Conservation (phyloP, 2,888 invertebrate species). For the Trypoxylon attenuatum region DNA sequence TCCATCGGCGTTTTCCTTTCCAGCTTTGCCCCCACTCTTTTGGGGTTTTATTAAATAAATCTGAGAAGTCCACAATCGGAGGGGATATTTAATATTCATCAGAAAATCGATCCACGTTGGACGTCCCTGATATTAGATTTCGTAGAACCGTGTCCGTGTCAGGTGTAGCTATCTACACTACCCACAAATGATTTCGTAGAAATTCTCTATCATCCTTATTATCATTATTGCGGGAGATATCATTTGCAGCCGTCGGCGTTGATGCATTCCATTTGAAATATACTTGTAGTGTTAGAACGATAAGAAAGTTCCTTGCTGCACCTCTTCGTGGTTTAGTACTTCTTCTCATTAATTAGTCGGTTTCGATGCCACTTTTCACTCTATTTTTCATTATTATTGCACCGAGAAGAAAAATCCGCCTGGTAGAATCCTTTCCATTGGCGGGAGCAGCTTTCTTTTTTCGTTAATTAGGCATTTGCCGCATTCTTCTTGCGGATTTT, state of each 20-base stretch:
- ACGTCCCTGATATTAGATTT: too few relatives aligned
- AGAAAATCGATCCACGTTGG: too few relatives aligned
- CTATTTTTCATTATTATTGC: not conserved
- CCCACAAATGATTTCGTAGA: too few relatives aligned
- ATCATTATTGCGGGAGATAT: too few relatives aligned
- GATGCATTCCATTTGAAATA: not conserved
- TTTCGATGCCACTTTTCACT: not conserved
- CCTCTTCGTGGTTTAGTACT: too few relatives aligned
- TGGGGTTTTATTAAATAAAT: too few relatives aligned
- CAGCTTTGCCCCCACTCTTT: not conserved
- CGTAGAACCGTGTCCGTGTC: too few relatives aligned
- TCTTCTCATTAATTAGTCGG: not conserved
- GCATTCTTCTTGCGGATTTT: not conserved
- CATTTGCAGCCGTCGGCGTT: not conserved
- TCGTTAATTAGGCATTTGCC: not conserved
- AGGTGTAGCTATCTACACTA: too few relatives aligned
- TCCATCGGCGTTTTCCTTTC: too few relatives aligned
- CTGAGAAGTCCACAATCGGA: not conserved
- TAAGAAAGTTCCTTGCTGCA: not conserved
- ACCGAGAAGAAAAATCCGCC: not conserved
- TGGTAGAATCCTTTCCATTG: not conserved
- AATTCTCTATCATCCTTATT: too few relatives aligned
- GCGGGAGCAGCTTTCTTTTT: not conserved
- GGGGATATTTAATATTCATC: too few relatives aligned
- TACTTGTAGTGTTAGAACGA: too few relatives aligned